Percentiles rank a stretch among this genome's conserved stretches.
These are phyloP conservation scores for Protonibea diacanthus DNA, from an alignment of 2,797 vertebrate genomes.

Conservation along the genomic window DNA sequence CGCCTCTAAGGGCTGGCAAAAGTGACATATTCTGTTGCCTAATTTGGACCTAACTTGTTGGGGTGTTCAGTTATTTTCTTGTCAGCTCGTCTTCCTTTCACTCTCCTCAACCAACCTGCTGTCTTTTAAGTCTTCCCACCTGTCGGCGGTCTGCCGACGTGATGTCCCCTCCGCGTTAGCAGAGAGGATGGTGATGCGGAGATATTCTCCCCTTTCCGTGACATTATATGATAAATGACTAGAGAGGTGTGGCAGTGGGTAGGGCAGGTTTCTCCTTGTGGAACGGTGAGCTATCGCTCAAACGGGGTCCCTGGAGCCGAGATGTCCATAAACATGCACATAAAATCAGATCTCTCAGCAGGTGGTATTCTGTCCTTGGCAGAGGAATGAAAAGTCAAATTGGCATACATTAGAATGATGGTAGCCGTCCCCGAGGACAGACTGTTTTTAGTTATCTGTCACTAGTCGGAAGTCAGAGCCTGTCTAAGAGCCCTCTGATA, in stretches of 20 bases:
- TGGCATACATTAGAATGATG: conserved; percentile 83
- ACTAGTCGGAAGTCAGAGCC: conserved; percentile 70
- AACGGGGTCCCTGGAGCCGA: conserved; percentile 62
- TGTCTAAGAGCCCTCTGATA: conserved; percentile 59
- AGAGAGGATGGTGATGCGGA: conserved; percentile 51
- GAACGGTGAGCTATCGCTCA: conserved; percentile 75
- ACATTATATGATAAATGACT: conserved; percentile 81
- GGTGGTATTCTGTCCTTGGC: conserved; percentile 85
- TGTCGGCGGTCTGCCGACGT: conserved; percentile 43
- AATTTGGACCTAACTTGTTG: neutral
- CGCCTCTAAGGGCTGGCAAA: neutral
- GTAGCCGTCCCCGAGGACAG: conserved; percentile 67
- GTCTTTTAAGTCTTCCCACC: conserved; percentile 47
- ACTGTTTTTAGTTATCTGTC: conserved; percentile 82
- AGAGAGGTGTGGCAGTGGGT: conserved; percentile 76
- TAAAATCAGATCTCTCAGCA: conserved; percentile 82
- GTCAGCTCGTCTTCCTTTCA: conserved; percentile 16
- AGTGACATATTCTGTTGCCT: neutral
- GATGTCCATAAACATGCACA: conserved; percentile 82
- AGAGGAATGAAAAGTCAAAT: conserved; percentile 77
- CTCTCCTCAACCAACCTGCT: neutral
- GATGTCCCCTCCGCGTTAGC: conserved; percentile 39
- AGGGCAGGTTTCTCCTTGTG: conserved; percentile 71
- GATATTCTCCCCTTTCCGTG: conserved; percentile 57
- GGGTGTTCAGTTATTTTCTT: neutral